Evolutionary conservation across 1,140 invertebrate genomes (phyloP).

Genomic region (Drosophila insularis): DNA sequence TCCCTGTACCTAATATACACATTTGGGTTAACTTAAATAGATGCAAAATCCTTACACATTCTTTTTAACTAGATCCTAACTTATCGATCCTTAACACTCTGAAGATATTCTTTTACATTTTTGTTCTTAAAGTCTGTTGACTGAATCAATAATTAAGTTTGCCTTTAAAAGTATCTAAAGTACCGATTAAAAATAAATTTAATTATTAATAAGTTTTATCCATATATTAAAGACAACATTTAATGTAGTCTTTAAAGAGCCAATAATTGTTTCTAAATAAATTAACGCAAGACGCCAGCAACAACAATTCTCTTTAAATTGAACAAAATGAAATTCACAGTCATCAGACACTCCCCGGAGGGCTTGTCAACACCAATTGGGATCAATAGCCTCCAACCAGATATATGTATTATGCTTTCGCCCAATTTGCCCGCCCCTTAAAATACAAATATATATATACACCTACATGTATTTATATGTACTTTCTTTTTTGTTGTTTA

Average conservation of each 20-base stretch:
- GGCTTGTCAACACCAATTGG: slow-evolving; percentile 48
- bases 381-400: slow-evolving; percentile 50
- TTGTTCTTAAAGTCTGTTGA: too few species aligned
- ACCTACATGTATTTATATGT: background rate
- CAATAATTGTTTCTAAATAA: background rate
- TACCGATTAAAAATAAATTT: too few species aligned
- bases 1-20: too few species aligned
- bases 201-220: too few species aligned
- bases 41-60: too few species aligned
- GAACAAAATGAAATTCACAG: slow-evolving; percentile 7
- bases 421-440: background rate
- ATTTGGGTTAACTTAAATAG: too few species aligned
- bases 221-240: background rate
- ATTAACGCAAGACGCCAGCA: slow-evolving; percentile 1
- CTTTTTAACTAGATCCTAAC: too few species aligned
- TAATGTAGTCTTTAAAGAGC: background rate
- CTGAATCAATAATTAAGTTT: too few species aligned
- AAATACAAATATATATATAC: slow-evolving; percentile 8
- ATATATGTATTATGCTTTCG: background rate
- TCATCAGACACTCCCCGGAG: slow-evolving; percentile 19
- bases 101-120: too few species aligned
- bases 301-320: slow-evolving; percentile 15
- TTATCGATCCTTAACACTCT: too few species aligned
- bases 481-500: slow-evolving; percentile 14
- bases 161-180: too few species aligned